Evolutionary conservation across 2,888 invertebrate genomes (phyloP).

Genomic region (Dioctria rufipes): DNA sequence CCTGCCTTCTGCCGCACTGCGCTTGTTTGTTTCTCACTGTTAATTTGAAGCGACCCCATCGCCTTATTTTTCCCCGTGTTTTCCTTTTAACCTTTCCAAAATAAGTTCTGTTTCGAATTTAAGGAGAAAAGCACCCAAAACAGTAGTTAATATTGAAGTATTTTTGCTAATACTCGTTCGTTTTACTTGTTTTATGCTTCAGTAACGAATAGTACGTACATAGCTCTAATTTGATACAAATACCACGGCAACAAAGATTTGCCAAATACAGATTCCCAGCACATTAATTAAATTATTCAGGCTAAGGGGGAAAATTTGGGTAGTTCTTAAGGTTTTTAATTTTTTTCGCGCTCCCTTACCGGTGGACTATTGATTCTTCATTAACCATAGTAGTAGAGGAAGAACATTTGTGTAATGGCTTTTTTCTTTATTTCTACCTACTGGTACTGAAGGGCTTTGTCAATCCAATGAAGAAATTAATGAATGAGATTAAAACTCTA

Average conservation of each 20-base stretch:
- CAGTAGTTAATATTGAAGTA: too few species aligned
- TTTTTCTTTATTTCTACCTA: slow-evolving; percentile 17
- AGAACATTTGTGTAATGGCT: slow-evolving; percentile 19
- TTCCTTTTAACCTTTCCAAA: slow-evolving; percentile 30
- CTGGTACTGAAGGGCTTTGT: slow-evolving; percentile 30
- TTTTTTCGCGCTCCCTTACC: background rate
- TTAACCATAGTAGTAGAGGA: slow-evolving; percentile 2
- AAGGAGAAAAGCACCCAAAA: too few species aligned
- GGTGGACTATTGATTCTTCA: slow-evolving; percentile 33
- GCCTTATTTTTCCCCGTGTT: background rate
- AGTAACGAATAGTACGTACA: too few species aligned
- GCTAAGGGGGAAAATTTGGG: slow-evolving; percentile 60
- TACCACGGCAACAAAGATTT: too few species aligned
- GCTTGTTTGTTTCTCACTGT: slow-evolving; percentile 58
- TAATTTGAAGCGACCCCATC: slow-evolving; percentile 57
- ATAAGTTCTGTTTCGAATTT: background rate
- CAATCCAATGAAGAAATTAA: slow-evolving; percentile 45
- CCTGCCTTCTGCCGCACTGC: slow-evolving; percentile 47
- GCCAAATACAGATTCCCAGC: background rate
- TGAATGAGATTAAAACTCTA: slow-evolving; percentile 50
- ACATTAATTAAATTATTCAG: slow-evolving; percentile 60
- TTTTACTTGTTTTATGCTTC: too few species aligned
- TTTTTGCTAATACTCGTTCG: too few species aligned
- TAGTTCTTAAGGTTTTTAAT: slow-evolving; percentile 32
- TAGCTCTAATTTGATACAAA: too few species aligned